phyloP scores from a whole-genome alignment of 2,113 vertebrate genomes.

The Hemibagrus wyckioides region DNA sequence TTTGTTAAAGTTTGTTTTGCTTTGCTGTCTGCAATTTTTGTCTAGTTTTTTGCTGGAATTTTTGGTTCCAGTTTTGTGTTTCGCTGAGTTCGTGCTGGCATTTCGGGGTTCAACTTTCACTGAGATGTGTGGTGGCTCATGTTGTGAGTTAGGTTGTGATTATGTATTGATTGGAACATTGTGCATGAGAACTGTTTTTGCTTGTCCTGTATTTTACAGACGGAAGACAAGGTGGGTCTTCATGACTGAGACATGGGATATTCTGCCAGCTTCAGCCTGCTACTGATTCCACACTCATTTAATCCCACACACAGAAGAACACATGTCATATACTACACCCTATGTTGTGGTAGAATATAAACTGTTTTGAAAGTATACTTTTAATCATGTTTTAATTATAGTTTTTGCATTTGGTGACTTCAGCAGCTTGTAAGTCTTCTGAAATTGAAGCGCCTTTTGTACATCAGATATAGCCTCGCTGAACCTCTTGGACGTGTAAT shows the following conservation, averaged over 20 bases:
- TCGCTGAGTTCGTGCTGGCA: no score
- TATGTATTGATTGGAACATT: slow-evolving; percentile 33
- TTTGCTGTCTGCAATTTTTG: slow-evolving; percentile 10
- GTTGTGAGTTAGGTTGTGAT: slow-evolving; percentile 13
- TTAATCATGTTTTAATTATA: no score
- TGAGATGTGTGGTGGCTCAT: background rate
- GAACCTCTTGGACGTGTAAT: background rate
- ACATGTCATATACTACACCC: slow-evolving; percentile 8
- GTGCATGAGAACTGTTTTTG: slow-evolving; percentile 34
- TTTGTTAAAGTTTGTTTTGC: slow-evolving; percentile 16
- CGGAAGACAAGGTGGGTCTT: slow-evolving; percentile 80
- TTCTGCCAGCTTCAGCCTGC: slow-evolving; percentile 66
- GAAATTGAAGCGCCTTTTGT: background rate
- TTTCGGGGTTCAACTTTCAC: background rate
- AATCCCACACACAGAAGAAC: slow-evolving; percentile 3
- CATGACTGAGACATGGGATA: slow-evolving; percentile 71
- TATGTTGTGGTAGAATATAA: background rate
- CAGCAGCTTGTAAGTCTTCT: background rate
- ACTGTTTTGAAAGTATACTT: background rate
- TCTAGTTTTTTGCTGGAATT: background rate
- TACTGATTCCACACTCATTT: slow-evolving; percentile 44
- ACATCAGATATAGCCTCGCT: background rate
- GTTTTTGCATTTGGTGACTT: background rate
- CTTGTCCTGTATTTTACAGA: slow-evolving; percentile 77
- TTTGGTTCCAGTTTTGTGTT: background rate